Evolutionary conservation across 2,113 vertebrate species (phyloP), one percentile per base, ranked within the genome.

Genomic region (Gadus chalcogrammus): DNA sequence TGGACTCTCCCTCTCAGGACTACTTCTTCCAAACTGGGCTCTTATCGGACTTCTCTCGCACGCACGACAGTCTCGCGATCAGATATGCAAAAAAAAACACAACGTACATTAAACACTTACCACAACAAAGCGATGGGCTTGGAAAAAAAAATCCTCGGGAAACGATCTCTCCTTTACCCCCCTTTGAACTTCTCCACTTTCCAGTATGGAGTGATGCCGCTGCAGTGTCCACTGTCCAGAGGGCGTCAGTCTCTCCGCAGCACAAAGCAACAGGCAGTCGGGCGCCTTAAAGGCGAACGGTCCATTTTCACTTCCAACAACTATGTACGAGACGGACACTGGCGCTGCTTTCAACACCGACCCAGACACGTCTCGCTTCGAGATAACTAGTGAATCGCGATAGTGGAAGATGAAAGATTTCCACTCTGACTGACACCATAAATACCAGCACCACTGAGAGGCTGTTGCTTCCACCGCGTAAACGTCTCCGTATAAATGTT

Each of bases 231-330:
- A 72, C 81, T 82, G 88, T 86, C 87, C 86, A 86, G 75, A 87
- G 88, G 89, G 89, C 87, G 90, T 88, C 88, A 86, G 85, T 85
- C 78, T 82, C 84, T 84, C 70, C 79, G 68, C 83, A 81, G 82
- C 85, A 84, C 76, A 86, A 84, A 79, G 80, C 83, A 83, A 83
- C 87, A 81, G 86, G 88, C 84, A 77, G 84, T 79, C 85, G 68
- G 84, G 76, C 88, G 88, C 85, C 90, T 92, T 91, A 91, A 91
- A 92, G 90, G 86, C 79, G 84, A 85, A 89, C 81, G n/a, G 82
- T 84, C 84, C 83, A 79, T 85, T 88, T 89, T 88, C 80, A 69
- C 18, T 15, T 2, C 62, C 59, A 64, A 38, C 53, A 61, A 75
- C 69, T 71, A 70, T 9, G 82, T 58, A 80, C 73, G 61, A 53